Conservation (phyloP, 2,113 vertebrate genomes). For the Falcunculus frontatus region DNA sequence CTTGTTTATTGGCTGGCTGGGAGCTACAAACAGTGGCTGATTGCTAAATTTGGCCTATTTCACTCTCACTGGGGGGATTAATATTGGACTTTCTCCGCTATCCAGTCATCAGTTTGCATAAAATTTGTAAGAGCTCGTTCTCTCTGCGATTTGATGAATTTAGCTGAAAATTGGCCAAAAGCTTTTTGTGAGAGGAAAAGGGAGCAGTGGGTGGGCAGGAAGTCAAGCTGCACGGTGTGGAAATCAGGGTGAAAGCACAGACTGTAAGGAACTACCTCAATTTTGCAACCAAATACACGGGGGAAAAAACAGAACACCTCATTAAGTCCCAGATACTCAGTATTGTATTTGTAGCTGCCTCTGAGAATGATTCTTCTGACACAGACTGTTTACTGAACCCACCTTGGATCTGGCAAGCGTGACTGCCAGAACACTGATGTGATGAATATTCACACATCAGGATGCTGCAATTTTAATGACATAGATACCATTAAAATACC, state of each 20-base stretch:
- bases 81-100: background rate
- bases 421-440: background rate
- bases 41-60: conserved; percentile 43
- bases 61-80: background rate
- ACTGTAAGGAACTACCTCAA: background rate
- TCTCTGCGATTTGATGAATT: background rate
- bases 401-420: background rate
- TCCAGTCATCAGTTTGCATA: background rate
- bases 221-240: background rate
- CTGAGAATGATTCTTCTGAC: background rate
- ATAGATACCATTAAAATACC: background rate
- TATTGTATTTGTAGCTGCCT: background rate
- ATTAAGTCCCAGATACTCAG: background rate
- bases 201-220: background rate
- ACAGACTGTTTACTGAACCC: background rate
- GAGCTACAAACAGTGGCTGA: conserved; percentile 44
- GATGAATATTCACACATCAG: background rate
- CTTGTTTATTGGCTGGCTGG: conserved; percentile 14
- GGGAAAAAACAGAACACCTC: background rate
- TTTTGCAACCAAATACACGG: background rate
- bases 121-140: background rate
- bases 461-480: background rate
- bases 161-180: background rate
- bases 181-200: background rate
- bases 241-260: background rate